Base-by-base conservation (phyloP, 2,113 vertebrate species). In the Sorex araneus region DNA sequence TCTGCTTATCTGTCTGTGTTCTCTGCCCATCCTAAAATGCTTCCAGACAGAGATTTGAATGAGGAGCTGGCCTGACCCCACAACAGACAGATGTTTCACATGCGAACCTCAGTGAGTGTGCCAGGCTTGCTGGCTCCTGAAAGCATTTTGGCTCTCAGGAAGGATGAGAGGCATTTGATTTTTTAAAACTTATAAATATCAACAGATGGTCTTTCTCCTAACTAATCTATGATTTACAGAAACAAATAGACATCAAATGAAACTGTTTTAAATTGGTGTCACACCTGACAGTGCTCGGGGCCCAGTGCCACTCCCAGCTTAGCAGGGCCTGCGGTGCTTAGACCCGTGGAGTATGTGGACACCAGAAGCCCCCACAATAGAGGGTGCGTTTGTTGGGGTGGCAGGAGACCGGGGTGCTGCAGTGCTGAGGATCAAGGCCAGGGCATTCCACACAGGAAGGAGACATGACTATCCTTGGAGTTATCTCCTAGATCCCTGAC, bases 141-240 rank as follows among this genome's bases (percentile, higher is more conserved):
- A 96, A 97, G 84, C 63, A 83, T 69, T 93, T 78, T 91, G 69
- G 32, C 28, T 70, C 10, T 54, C 69, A 36, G 89, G 84, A 43
- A 87, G 45, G 54, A 84, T 47, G 27, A 70, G 54, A 91, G 73
- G 30, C 18, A 91, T 74, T 85, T 70, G 74, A 88, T 82, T 97
- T 94, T 94, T 94, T 90, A 77, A 94, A 70, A 43, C 5, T 50
- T 85, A 69, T 10, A 94, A 95, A 81, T 84, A 86, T 82, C 57
- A 95, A 63, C 84, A 81, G 91, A 83, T 94, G 19, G 10, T 81
- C 67, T 54, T 74, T 21, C 63, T 94, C 63, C 76, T 90, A 71
- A 96, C 34, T 63, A 16, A 80, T 78, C 28, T 84, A 16, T 34
- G 21, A 40, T 76, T 96, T 73, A 66, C 11, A 21, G 6, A 25